Evolutionary conservation across 2,113 vertebrate species (phyloP), one percentile per base, ranked within the genome.

Genomic region (Danionella cerebrum): DNA sequence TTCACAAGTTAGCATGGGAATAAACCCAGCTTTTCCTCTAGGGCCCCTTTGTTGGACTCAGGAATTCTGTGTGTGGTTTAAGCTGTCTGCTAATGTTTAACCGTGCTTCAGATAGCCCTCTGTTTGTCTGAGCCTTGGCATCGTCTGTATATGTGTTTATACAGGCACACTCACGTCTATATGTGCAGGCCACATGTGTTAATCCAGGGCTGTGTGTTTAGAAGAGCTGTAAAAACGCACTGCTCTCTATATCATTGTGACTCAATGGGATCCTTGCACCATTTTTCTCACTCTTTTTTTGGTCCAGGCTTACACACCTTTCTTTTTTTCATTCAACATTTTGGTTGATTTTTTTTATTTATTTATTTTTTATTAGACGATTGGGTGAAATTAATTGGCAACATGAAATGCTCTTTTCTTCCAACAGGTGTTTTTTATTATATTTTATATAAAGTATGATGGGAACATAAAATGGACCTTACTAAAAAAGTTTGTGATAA

Each of bases 141-240:
- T 45, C 44, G 73, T 67, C 69, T 75, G 57, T 38, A 19, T 38
- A 7, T 67, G 22, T 72, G 53, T 76, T 72, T 76, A 67, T 52
- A 65, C 68, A 79, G 71, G 68, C 68, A 25, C 11, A 13, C 2
- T 0, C 7, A 25, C 27, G 19, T 9, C 11, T 65, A 38, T 69
- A 50, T 64, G 41, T 33, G 44, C 42, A 35, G 39, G 22, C 21
- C 50, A 47, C 25, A 44, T 35, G 10, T 45, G 14, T 21, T 39
- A 36, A 36, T 5, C 10, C 38, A 44, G n/a, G 29, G n/a, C 16
- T 10, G 25, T 27, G 27, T 60, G 44, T 42, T 29, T 44, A 44
- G 14, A 44, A 29, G 27, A 29, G 12, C 31, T 39, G 31, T 27
- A 47, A 36, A 48, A 41, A 54, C 64, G 27, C 16, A 13, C 7